A percentile compares a stretch with the other conserved stretches of the same genome.
These are phyloP conservation scores for Spondyliosoma cantharus DNA, from an alignment of 2,797 vertebrate genomes.

Conservation along the genomic window DNA sequence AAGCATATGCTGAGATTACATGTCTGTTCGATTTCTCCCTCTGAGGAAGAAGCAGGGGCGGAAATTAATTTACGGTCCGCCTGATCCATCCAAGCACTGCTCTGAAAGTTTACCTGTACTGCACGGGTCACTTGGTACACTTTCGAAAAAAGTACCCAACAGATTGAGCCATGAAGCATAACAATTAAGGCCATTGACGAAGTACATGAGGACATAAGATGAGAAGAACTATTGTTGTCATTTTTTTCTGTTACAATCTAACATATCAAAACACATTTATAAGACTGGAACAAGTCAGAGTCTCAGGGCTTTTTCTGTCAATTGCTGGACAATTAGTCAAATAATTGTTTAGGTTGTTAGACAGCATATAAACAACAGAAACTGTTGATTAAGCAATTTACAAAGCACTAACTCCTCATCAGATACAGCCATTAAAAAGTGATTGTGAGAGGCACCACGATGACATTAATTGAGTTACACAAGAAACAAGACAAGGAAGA, in stretches of 20 bases:
- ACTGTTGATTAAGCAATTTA: conserved; percentile 34
- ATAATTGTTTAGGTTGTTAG: conserved; percentile 23
- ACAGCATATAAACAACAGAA: neutral
- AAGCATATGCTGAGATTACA: conserved; percentile 59
- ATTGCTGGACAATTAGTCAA: conserved; percentile 1
- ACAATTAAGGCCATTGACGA: neutral
- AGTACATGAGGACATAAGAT: neutral
- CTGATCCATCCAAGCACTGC: neutral
- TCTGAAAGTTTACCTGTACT: conserved; percentile 7
- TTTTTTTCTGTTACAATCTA: too few relatives aligned
- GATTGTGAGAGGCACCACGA: conserved; percentile 3
- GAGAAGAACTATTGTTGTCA: neutral
- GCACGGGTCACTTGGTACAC: conserved; percentile 3
- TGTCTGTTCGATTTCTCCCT: conserved; percentile 24
- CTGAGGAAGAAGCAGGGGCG: conserved; percentile 9
- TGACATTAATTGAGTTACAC: neutral
- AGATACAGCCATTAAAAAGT: conserved; percentile 24
- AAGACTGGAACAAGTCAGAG: neutral
- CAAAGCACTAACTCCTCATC: conserved; percentile 28
- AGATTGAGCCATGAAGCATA: neutral
- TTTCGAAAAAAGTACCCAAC: neutral
- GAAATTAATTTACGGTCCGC: conserved; percentile 11
- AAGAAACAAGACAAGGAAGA: neutral
- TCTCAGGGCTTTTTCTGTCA: neutral
- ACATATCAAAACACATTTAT: neutral